Evolutionary conservation across 2,797 vertebrate genomes (phyloP).

Genomic region (Tarsius wallacei): DNA sequence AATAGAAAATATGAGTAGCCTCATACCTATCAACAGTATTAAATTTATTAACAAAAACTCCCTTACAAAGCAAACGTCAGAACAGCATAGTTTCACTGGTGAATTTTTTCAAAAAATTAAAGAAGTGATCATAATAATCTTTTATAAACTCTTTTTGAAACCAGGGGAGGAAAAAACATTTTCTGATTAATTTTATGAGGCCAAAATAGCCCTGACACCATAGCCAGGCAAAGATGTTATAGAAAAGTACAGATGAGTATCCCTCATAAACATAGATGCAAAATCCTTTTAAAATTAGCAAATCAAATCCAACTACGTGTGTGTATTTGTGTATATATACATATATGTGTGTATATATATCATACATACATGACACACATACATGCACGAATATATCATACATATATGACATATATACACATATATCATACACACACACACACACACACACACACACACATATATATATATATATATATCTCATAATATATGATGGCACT

Average conservation of each 20-base stretch:
- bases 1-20: not conserved
- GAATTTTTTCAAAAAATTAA: constrained; percentile 42
- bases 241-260: not conserved
- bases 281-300: constrained; percentile 18
- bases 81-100: not conserved
- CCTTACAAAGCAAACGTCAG: not conserved
- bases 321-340: not conserved
- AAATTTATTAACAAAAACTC: not conserved
- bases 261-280: not conserved
- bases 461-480: not conserved
- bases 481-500: too few relatives aligned
- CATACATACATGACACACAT: too few relatives aligned
- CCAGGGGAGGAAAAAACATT: not conserved
- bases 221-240: not conserved
- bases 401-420: too few relatives aligned
- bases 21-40: not conserved
- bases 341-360: too few relatives aligned
- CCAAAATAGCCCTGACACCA: constrained; percentile 33
- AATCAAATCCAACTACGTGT: not conserved
- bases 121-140: not conserved
- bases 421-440: too few relatives aligned
- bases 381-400: too few relatives aligned
- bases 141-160: not conserved
- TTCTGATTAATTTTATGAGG: not conserved
- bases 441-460: too few relatives aligned